Evolutionary conservation across 2,888 invertebrate species (phyloP).

Genomic region (Fragum whitleyi): DNA sequence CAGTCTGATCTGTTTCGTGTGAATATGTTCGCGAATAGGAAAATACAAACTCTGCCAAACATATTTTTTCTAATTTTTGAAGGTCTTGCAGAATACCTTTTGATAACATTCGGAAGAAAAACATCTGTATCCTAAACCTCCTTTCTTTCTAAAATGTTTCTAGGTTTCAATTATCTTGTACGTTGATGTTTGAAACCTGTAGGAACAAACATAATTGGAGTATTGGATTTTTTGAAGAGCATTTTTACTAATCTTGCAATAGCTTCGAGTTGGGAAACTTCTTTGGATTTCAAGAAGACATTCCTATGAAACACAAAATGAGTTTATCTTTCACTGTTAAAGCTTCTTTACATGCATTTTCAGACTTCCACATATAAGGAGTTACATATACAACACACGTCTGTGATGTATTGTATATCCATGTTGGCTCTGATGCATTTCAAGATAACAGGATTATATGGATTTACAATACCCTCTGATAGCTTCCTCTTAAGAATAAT

Average conservation of each 20-base stretch:
- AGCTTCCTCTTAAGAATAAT: background rate
- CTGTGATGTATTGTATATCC: constrained; percentile 41
- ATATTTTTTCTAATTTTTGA: constrained; percentile 43
- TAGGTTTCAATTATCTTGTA: constrained; percentile 47
- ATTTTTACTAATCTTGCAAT: constrained; percentile 40
- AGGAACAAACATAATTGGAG: constrained; percentile 39
- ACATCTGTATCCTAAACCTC: constrained; percentile 46
- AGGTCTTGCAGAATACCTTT: constrained; percentile 47
- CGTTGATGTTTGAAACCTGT: constrained; percentile 46
- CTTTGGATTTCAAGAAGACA: constrained; percentile 43
- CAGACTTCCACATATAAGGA: constrained; percentile 62
- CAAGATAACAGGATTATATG: constrained; percentile 49
- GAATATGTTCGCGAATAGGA: constrained; percentile 32
- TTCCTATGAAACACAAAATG: constrained; percentile 40
- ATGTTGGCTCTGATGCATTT: constrained; percentile 38
- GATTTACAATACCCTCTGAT: constrained; percentile 36
- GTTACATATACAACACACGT: too few species aligned
- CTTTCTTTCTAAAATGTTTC: constrained; percentile 33
- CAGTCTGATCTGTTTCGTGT: background rate
- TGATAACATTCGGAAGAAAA: constrained; percentile 47
- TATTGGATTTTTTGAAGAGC: constrained; percentile 43
- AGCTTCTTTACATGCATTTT: constrained; percentile 33
- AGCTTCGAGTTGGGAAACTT: constrained; percentile 58
- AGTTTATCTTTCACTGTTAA: constrained; percentile 16
- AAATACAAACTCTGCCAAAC: constrained; percentile 50